Evolutionary conservation across 64 coral and sea anemone species (phyloP).

Genomic region (Platygyra sinensis): DNA sequence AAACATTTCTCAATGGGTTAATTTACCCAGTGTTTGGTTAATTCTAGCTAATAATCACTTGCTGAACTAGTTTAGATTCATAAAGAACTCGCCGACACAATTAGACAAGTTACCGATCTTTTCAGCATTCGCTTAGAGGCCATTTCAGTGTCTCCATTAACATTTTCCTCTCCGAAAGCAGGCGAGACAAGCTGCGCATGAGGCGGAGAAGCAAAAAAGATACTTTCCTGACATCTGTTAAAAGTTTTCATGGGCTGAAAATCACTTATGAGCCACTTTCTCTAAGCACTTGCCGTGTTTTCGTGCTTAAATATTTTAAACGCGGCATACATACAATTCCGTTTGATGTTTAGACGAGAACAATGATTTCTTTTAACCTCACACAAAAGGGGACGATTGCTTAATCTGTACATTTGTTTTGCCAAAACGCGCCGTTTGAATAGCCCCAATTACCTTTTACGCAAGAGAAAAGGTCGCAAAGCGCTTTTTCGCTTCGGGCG

Average conservation of each 20-base stretch:
- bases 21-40: conserved; percentile 96
- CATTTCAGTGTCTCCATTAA: conserved; percentile 11
- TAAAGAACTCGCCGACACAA: conserved; percentile 87
- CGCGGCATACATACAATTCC: conserved; percentile 71
- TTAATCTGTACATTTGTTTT: conserved; percentile 89
- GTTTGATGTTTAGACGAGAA: conserved; percentile 81
- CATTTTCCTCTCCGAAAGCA: conserved; percentile 4
- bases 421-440: conserved; percentile 35
- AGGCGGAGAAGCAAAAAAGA: background rate
- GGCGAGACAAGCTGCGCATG: background rate
- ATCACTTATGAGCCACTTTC: background rate
- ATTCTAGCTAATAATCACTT: conserved; percentile 87
- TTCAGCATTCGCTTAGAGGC: conserved; percentile 19
- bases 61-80: conserved; percentile 71
- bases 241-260: background rate
- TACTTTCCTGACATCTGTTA: background rate
- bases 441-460: conserved; percentile 37
- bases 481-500: conserved; percentile 24
- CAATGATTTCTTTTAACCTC: conserved; percentile 76
- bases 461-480: conserved; percentile 5
- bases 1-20: conserved; percentile 96
- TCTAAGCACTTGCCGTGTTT: background rate
- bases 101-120: conserved; percentile 36
- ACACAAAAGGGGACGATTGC: conserved; percentile 88
- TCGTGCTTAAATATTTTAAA: conserved; percentile 42